These are phyloP conservation scores for Fragum fragum DNA, from an alignment of 2,888 invertebrate genomes.

Conservation along the genomic window DNA sequence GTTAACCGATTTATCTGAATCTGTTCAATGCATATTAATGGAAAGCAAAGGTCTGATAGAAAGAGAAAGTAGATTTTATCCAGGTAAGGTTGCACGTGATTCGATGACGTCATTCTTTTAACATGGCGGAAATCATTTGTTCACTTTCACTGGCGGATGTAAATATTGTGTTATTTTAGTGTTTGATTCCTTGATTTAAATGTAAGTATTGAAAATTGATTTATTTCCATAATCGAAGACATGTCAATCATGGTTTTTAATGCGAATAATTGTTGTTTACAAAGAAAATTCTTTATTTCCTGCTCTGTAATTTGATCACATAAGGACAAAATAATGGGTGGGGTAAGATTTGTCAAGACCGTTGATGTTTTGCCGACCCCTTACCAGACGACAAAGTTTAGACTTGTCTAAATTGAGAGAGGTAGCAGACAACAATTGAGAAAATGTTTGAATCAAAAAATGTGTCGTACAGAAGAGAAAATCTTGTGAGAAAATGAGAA, in stretches of 20 bases:
- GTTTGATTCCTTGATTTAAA: neutral
- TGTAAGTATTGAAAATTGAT: neutral
- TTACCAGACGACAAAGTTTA: too few relatives aligned
- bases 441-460: too few relatives aligned
- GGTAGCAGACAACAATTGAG: too few relatives aligned
- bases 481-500: too few relatives aligned
- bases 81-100: neutral
- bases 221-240: neutral
- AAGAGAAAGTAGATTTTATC: too few relatives aligned
- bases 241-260: neutral
- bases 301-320: slow-evolving; percentile 5
- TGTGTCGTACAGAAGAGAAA: too few relatives aligned
- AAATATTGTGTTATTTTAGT: neutral
- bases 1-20: too few relatives aligned
- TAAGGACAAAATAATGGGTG: neutral
- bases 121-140: slow-evolving; percentile 24
- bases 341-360: too few relatives aligned
- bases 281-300: neutral
- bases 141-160: neutral
- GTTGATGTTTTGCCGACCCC: too few relatives aligned
- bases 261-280: neutral
- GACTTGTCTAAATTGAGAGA: too few relatives aligned
- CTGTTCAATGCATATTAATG: too few relatives aligned
- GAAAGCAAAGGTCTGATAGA: too few relatives aligned
- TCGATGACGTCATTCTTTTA: slow-evolving; percentile 9